phyloP scores from a whole-genome alignment of 2,797 vertebrate genomes.

The Arctocebus calabarensis region DNA sequence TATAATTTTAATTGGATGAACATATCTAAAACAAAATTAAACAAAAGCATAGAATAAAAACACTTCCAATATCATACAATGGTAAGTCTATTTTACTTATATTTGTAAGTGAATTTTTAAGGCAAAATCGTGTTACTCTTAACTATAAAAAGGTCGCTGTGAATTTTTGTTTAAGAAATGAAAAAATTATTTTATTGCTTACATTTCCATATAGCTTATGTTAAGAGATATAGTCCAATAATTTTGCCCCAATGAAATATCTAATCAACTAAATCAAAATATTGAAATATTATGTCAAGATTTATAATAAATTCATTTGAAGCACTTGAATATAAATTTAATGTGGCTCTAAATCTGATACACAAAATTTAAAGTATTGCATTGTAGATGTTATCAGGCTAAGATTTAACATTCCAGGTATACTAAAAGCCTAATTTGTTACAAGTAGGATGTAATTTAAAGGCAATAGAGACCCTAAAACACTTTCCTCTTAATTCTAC shows the following conservation, averaged over 20 bases:
- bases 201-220: background rate
- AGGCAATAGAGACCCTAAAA: background rate
- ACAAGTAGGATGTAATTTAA: background rate
- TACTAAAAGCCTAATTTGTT: slow-evolving; percentile 10
- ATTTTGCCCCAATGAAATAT: background rate
- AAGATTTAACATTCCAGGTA: background rate
- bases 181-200: slow-evolving; percentile 51
- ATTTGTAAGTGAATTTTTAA: slow-evolving; percentile 32
- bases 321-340: background rate
- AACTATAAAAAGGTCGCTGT: slow-evolving; percentile 32
- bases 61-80: background rate
- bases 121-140: background rate
- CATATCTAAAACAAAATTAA: background rate
- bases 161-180: slow-evolving; percentile 44
- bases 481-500: background rate
- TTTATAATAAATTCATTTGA: background rate
- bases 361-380: background rate
- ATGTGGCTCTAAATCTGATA: background rate
- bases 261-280: slow-evolving; percentile 23
- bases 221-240: background rate
- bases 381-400: background rate
- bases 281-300: background rate
- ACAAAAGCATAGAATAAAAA: background rate
- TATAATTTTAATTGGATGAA: slow-evolving; percentile 55
- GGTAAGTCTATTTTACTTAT: slow-evolving; percentile 39